Evolutionary conservation across 2,888 invertebrate genomes (phyloP), one percentile per base, ranked within the genome.

Genomic region (Clitarchus hookeri): DNA sequence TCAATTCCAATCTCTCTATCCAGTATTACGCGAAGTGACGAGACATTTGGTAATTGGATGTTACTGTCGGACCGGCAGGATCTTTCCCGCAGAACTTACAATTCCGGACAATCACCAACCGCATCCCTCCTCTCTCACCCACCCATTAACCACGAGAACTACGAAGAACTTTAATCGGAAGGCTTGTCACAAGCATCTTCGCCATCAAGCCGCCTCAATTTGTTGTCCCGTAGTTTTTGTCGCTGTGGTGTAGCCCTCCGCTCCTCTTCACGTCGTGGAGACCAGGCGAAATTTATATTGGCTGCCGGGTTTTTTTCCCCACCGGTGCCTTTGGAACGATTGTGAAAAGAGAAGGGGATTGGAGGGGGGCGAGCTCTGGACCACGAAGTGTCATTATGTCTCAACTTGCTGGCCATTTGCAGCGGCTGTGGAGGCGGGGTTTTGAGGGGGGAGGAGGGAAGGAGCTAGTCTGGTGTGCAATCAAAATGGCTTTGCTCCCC

Each of bases 381-480:
- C 65, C 65, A 65, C 65, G 65, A 65, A 65, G 65, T 65, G 65
- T 65, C 65, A 65, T 65, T 65, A 65, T 65, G 65, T 65, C 65
- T 65, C 65, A 65, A 65, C 65, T 65, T 65, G 65, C 65, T 65
- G 65, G 65, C 65, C n/a, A 65, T 65, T 65, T 65, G 65, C 65
- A 13, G 48, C 48, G 48, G 48, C 36, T 53, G 53, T 23, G 23
- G 65, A n/a, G 65, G 3, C n/a, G n/a, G n/a, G 65, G 0, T n/a
- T 19, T 9, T 19, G 23, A 23, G 65, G n/a, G 8, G 19, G n/a
- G 65, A 6, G n/a, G n/a, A 8, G 53, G 53, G 19, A 1, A 4
- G 48, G 11, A 48, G 48, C 48, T 48, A 48, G 65, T 65, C 65
- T 65, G 65, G 65, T 23, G 65, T 65, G 65, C 65, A 65, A 65